A percentile compares a stretch with the other conserved stretches of the same genome.
phyloP scores from a whole-genome alignment of 2,888 invertebrate genomes.

The Philereme transversata region DNA sequence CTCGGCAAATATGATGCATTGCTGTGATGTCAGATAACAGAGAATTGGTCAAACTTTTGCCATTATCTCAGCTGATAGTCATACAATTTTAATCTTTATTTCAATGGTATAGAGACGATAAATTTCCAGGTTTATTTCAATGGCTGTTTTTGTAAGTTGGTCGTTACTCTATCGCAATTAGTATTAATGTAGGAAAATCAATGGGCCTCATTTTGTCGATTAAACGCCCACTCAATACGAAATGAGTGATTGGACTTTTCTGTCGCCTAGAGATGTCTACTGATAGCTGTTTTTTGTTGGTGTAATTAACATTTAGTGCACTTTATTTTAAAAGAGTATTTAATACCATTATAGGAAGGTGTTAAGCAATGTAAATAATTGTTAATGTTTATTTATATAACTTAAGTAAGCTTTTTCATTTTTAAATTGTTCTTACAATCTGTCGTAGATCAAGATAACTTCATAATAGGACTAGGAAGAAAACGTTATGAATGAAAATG shows the following conservation, averaged over 20 bases:
- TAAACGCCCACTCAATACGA: conserved; percentile 60
- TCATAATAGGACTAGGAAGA: too few relatives aligned
- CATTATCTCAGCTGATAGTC: conserved; percentile 9
- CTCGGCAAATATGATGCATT: conserved; percentile 80
- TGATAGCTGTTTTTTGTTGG: conserved; percentile 40
- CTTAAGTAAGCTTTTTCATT: too few relatives aligned
- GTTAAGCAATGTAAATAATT: too few relatives aligned
- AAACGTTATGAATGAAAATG: background rate
- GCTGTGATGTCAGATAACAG: conserved; percentile 68
- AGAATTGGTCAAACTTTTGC: conserved; percentile 51
- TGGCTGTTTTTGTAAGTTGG: conserved; percentile 20
- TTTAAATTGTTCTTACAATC: too few relatives aligned
- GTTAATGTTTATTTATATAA: too few relatives aligned
- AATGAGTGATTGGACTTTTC: conserved; percentile 66
- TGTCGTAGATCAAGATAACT: too few relatives aligned
- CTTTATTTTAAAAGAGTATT: conserved; percentile 7
- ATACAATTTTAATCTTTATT: conserved; percentile 43
- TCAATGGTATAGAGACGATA: conserved; percentile 20
- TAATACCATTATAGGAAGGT: background rate
- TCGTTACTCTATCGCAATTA: conserved; percentile 67
- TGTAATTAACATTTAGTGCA: conserved; percentile 8
- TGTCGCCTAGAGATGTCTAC: conserved; percentile 50
- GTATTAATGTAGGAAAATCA: conserved; percentile 71
- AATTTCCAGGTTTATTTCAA: conserved; percentile 10
- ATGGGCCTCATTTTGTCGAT: conserved; percentile 76